A percentile compares a stretch with the other conserved stretches of the same genome.
Evolutionary conservation across 2,113 vertebrate species (phyloP).

Genomic region (Cheilinus undulatus): DNA sequence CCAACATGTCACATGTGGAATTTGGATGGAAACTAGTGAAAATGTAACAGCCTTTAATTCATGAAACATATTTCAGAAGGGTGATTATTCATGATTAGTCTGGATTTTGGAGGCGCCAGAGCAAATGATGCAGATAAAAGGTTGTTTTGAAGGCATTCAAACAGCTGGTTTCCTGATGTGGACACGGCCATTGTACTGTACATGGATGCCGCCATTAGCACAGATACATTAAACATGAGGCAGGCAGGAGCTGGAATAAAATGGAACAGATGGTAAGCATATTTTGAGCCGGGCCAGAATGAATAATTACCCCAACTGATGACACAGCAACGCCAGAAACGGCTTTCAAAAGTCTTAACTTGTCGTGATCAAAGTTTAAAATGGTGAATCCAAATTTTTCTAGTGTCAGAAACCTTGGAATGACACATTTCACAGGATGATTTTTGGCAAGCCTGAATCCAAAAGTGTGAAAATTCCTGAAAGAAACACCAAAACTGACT

Average conservation of each 20-base stretch:
- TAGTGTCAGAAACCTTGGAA: slow-evolving; percentile 8
- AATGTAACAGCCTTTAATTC: slow-evolving; percentile 37
- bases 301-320: slow-evolving; percentile 75
- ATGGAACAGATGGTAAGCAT: slow-evolving; percentile 83
- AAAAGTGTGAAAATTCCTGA: not conserved
- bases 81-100: slow-evolving; percentile 42
- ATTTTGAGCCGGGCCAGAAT: slow-evolving; percentile 76
- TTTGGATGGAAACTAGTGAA: slow-evolving; percentile 12
- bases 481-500: slow-evolving; percentile 10
- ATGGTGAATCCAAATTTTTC: not conserved
- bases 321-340: slow-evolving; percentile 69
- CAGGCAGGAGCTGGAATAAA: slow-evolving; percentile 64
- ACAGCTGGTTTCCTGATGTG: slow-evolving; percentile 59
- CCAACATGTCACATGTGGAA: slow-evolving; percentile 14
- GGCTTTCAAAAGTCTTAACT: slow-evolving; percentile 61
- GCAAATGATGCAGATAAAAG: slow-evolving; percentile 56
- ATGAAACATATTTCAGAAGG: slow-evolving; percentile 31
- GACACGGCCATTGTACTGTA: slow-evolving; percentile 64
- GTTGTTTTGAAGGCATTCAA: slow-evolving; percentile 61
- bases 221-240: slow-evolving; percentile 83
- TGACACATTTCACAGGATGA: not conserved
- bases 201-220: slow-evolving; percentile 74
- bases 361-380: slow-evolving; percentile 53
- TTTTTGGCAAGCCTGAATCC: slow-evolving; percentile 9
- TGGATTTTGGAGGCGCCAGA: slow-evolving; percentile 32